Evolutionary conservation across 2,888 invertebrate species (phyloP), one percentile per base, ranked within the genome.

Genomic region (Thyatira batis): DNA sequence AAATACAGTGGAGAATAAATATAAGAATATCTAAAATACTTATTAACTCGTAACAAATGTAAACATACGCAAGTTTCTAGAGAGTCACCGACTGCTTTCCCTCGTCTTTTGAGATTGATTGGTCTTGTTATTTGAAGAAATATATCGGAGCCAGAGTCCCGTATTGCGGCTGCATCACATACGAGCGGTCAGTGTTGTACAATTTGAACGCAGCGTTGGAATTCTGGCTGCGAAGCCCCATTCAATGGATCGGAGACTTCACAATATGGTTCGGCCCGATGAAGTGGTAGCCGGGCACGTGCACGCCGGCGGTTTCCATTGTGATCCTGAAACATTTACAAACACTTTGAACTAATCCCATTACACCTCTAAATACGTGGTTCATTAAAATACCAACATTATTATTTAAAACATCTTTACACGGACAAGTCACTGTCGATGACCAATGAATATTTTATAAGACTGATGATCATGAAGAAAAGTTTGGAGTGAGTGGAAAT

Each of bases 211-310:
- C 81, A 73, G 70, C 75, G 71, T 66, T 59, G 74, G 84, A 69
- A 67, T 50, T 65, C 85, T 80, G 85, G 80, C 87, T 79, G 73
- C 84, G 82, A 69, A 83, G 84, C 86, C 80, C 84, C 85, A 84
- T 87, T 93, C 96, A 97, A 93, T 97, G 97, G 86, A 97, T 97
- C 82, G 97, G 96, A 71, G 97, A 96, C 93, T 97, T 97, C 81
- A 97, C 97, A 88, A 97, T 97, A 93, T 97, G 96, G 92, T 97
- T 97, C 70, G 97, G 97, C 72, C 97, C 95, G 92, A 97, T 96
- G 94, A 97, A 97, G 91, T 97, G 97, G 93, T 97, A 97, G 72
- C 97, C 96, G 61, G 96, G 96, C 93, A 97, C 95, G 78, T 97
- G 97, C 92, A 97, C 94, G 63, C 97, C 97, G 73, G 97, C 97